Base-by-base conservation (phyloP, 2,113 vertebrate species). In the Takifugu bimaculatus region DNA sequence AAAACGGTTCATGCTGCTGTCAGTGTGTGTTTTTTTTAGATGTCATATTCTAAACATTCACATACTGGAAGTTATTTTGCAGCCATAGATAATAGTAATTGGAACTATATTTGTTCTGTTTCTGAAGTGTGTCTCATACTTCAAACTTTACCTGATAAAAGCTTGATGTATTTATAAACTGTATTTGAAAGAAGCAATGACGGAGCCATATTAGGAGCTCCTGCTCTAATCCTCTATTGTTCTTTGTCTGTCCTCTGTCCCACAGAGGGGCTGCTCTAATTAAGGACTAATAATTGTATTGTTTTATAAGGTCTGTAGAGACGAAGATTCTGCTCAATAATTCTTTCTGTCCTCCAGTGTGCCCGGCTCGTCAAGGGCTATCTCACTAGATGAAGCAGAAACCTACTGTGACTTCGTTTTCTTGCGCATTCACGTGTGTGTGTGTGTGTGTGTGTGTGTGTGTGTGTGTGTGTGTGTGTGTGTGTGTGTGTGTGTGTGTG, bases 261-360 rank as follows among this genome's bases (percentile, higher is more conserved):
- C 85, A 63, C 81, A 77, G 76, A 84, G 85, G 70, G 69, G 51
- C 85, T 42, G 78, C 77, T 89, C 86, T 82, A 89, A 89, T 89
- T 88, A 88, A 88, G 88, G 80, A 81, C 86, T 82, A 87, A 89
- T 88, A 85, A 89, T 88, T 89, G 74, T 86, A 88, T 89, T 89
- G 88, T 89, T 89, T 89, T 88, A 81, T 74, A 65, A 89, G 82
- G 70, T 72, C 88, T 84, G 57, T 51, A 67, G 86, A 87, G 88
- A 86, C 85, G 58, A 60, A 82, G 84, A 82, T 85, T 87, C 73
- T 70, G 78, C 76, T 80, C 73, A 86, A 84, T 86, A 77, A 82
- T 80, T 81, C 66, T 59, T 54, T 80, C 58, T 65, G 65, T 79
- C 72, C 54, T 68, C 77, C 63, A 57, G 56, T 59, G 67, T 83